A percentile compares a stretch with the other conserved stretches of the same genome.
Evolutionary conservation across 2,888 invertebrate species (phyloP).

Genomic region (Aphodius sticticus): DNA sequence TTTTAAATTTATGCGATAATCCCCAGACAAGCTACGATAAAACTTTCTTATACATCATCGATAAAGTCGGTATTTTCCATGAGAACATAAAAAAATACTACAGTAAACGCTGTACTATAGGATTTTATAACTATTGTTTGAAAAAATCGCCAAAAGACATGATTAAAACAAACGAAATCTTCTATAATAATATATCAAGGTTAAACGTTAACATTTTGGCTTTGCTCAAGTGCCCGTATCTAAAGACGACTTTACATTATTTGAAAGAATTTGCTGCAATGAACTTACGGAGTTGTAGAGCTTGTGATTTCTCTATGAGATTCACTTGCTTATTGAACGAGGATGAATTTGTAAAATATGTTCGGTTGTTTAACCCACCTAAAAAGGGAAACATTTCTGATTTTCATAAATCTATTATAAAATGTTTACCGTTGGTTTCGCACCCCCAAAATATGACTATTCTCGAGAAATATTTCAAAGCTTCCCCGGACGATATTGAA

Average conservation of each 20-base stretch:
- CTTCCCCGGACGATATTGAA: slow-evolving; percentile 12
- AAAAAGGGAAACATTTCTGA: slow-evolving; percentile 21
- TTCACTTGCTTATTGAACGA: slow-evolving; percentile 9
- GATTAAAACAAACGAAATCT: not conserved
- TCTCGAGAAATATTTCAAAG: slow-evolving; percentile 18
- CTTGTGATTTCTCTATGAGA: not conserved
- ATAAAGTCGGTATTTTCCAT: not conserved
- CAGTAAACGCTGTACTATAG: not conserved
- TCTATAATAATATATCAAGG: not conserved
- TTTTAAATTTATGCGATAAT: not conserved
- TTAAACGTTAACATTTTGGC: not conserved
- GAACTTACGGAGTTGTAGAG: not conserved
- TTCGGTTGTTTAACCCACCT: not conserved
- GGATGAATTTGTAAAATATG: slow-evolving; percentile 12
- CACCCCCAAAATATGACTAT: not conserved
- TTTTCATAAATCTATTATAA: not conserved
- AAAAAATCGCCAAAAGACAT: not conserved
- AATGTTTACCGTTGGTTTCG: not conserved
- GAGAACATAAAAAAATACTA: not conserved
- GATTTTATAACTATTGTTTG: not conserved
- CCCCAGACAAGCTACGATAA: not conserved
- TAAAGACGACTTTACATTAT: not conserved
- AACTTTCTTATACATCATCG: not conserved
- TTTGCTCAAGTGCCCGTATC: not conserved
- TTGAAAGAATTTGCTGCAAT: not conserved